phyloP scores from a whole-genome alignment of 2,888 invertebrate genomes.

The Parasteatoda lunata region DNA sequence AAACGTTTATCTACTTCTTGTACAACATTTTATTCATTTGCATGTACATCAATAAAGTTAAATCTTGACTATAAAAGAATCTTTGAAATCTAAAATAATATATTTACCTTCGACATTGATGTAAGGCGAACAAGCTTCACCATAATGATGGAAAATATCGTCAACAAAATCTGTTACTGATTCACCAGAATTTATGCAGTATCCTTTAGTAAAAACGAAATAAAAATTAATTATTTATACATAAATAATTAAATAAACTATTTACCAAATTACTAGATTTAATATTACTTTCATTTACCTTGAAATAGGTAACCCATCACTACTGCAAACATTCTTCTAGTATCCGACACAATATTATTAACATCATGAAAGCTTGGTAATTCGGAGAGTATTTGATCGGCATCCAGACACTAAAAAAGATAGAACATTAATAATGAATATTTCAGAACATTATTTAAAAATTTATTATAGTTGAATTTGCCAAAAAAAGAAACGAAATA shows the following conservation, averaged over 20 bases:
- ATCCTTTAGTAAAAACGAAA: conserved; percentile 21
- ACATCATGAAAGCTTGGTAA: not conserved
- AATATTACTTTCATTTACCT: conserved; percentile 11
- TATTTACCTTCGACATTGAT: conserved; percentile 43
- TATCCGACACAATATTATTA: not conserved
- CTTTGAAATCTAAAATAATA: not conserved
- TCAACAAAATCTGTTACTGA: conserved; percentile 55
- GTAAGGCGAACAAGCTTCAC: conserved; percentile 57
- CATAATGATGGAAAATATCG: conserved; percentile 60
- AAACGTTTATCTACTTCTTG: too few species aligned
- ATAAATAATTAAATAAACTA: not conserved
- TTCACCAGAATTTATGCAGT: conserved; percentile 54
- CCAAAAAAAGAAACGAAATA: too few species aligned
- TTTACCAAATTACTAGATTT: not conserved
- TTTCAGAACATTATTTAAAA: not conserved
- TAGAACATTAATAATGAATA: not conserved
- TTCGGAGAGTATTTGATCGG: conserved; percentile 29
- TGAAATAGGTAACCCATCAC: conserved; percentile 40
- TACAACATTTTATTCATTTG: too few species aligned
- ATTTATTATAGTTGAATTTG: too few species aligned
- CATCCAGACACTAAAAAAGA: conserved; percentile 40
- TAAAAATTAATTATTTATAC: not conserved
- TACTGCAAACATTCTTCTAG: conserved; percentile 16
- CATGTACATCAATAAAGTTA: too few species aligned
- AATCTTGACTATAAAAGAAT: too few species aligned